phyloP scores from a whole-genome alignment of 2,888 invertebrate species.

The Volucella inflata region DNA sequence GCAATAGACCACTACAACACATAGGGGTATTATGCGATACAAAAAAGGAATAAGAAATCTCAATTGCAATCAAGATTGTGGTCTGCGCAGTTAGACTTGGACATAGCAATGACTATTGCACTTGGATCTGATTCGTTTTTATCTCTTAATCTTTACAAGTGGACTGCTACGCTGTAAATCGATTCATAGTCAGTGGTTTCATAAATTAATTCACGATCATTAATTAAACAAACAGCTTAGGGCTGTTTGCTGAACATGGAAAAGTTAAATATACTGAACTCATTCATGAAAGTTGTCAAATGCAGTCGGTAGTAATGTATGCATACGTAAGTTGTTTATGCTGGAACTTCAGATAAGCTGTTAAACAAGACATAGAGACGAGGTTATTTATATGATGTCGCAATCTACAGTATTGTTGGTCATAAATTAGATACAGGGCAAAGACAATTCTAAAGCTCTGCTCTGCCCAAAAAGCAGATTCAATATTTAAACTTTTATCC shows the following conservation, averaged over 20 bases:
- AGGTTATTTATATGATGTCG: no score
- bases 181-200: conserved; percentile 41
- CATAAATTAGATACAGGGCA: no score
- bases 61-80: conserved; percentile 48
- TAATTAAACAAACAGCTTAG: conserved; percentile 49
- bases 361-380: no score
- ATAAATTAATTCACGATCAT: conserved; percentile 43
- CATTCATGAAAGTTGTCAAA: no score
- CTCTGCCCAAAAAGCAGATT: no score
- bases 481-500: no score
- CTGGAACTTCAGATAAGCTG: no score
- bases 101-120: conserved; percentile 7
- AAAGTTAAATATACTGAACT: conserved; percentile 1
- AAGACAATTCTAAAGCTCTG: no score
- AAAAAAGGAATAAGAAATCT: conserved; percentile 32
- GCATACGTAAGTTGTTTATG: no score
- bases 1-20: conserved; percentile 13
- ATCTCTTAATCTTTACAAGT: conserved; percentile 62
- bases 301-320: no score
- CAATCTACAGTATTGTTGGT: no score
- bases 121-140: conserved; percentile 45
- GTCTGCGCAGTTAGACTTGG: conserved; percentile 35
- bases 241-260: not conserved
- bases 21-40: not conserved
- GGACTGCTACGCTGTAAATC: conserved; percentile 58